Base-by-base conservation (phyloP, 2,797 vertebrate genomes). In the Alca torda region DNA sequence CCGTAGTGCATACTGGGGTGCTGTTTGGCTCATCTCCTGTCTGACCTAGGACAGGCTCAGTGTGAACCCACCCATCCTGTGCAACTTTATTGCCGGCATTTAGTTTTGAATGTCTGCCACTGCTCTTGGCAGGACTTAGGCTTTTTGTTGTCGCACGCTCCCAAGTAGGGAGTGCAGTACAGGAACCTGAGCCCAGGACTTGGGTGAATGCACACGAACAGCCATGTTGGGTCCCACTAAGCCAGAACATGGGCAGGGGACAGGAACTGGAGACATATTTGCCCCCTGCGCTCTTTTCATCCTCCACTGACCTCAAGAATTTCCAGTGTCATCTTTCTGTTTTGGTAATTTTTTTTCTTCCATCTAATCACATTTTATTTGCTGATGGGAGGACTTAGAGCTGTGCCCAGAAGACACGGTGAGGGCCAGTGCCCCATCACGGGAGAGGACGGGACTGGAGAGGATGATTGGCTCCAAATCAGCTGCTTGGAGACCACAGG, bases 181-280 rank as follows among this genome's bases (percentile, higher is more conserved):
- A 57, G 53, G 45, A 56, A 18, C 23, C 77, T 5, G 7, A 63
- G 33, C 9, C 16, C 54, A 43, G 31, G 53, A 31, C 16, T 65
- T 46, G 33, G 11, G 14, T 65, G 56, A 65, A 18, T 0, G 1
- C 35, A 33, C 17, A 23, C 0, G 1, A 80, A 11, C 20, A 79
- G 9, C n/a, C 1, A 0, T 4, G 11, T 8, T 56, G 30, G 15
- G 41, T 60, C 31, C 18, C 16, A 33, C 37, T 10, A 30, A 33
- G 25, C 43, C 41, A 73, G n/a, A 84, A 51, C 4, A 2, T 4
- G 43, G 26, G 5, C 33, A 81, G n/a, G 56, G 21, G 11, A 31
- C 6, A 35, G 41, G 11, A 86, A 63, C 19, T 33, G 21, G 24
- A 77, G n/a, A 13, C 2, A 2, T 45, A 33, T 26, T 73, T 87